Base-by-base conservation (phyloP, 1,140 invertebrate genomes). In the Drosophila takahashii region DNA sequence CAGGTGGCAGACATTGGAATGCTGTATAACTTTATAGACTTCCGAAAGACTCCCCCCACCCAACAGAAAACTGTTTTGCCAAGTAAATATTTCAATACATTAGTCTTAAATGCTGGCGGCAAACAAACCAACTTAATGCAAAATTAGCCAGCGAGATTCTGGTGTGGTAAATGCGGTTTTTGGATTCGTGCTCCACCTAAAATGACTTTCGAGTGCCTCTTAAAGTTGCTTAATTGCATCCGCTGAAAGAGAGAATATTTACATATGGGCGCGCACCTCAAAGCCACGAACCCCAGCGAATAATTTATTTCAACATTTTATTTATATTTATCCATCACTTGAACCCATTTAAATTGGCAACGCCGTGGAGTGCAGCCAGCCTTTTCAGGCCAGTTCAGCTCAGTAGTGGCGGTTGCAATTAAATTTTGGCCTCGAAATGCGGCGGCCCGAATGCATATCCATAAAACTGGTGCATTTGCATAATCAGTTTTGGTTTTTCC, bases 321-420 rank as follows among this genome's bases (percentile, higher is more conserved):
- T 70, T 70, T 70, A 70, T 72, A 60, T 72, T 72, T 72, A 72
- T 72, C 9, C 66, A 72, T 32, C 69, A 60, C 69, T 72, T 71
- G 47, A 72, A 72, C 47, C 47, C 45, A 72, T 72, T 72, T 72
- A 59, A 72, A 71, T 59, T 59, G 51, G 18, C 45, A 34, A 10
- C n/a, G n/a, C 2, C 7, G 16, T 6, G 37, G 1, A 36, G 34
- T 18, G 34, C 9, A 1, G 29, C 7, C 22, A 22, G 22, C 22
- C 42, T 61, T 61, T 66, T 39, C 56, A 9, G 56, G 26, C 54
- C 61, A 65, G 56, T 60, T 47, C 62, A 65, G 42, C 44, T 57
- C 36, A 44, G 37, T 50, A 50, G 37, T 50, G 37, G 29, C 44
- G 22, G 41, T 47, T 59, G 34, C 62, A 59, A 71, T 71, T 71